Evolutionary conservation across 2,113 vertebrate species (phyloP).

Genomic region (Pitta sordida): DNA sequence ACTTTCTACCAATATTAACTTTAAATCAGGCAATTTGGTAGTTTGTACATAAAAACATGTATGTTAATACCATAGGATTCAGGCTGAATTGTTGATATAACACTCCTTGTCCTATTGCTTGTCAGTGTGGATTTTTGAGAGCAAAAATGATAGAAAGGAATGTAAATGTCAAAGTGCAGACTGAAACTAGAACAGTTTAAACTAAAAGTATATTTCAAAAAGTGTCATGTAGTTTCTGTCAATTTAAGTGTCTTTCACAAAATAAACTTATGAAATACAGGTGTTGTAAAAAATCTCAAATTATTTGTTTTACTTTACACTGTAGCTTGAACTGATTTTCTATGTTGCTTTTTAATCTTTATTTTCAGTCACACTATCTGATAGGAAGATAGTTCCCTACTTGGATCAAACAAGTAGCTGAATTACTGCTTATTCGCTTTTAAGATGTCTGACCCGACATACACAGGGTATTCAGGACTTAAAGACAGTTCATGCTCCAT

Average conservation of each 20-base stretch:
- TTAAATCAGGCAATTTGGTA: neutral
- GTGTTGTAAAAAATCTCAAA: neutral
- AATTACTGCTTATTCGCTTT: neutral
- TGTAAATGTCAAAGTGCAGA: neutral
- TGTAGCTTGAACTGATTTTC: neutral
- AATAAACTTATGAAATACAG: neutral
- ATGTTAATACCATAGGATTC: neutral
- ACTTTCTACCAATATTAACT: neutral
- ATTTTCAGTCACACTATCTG: neutral
- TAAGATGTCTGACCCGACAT: neutral
- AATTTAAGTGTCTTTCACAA: neutral
- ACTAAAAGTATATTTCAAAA: neutral
- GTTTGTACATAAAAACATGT: neutral
- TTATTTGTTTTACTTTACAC: neutral
- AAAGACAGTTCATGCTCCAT: neutral
- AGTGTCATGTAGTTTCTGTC: neutral
- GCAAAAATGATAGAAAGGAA: neutral
- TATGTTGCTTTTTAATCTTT: neutral
- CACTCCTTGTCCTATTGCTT: neutral
- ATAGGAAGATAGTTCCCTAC: neutral
- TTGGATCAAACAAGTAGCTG: neutral
- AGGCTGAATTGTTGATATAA: neutral
- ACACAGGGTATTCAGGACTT: accelerated
- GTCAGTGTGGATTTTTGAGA: neutral
- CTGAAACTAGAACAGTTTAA: neutral